phyloP scores from a whole-genome alignment of 2,888 invertebrate species.

The Thecocarcelia acutangulata region DNA sequence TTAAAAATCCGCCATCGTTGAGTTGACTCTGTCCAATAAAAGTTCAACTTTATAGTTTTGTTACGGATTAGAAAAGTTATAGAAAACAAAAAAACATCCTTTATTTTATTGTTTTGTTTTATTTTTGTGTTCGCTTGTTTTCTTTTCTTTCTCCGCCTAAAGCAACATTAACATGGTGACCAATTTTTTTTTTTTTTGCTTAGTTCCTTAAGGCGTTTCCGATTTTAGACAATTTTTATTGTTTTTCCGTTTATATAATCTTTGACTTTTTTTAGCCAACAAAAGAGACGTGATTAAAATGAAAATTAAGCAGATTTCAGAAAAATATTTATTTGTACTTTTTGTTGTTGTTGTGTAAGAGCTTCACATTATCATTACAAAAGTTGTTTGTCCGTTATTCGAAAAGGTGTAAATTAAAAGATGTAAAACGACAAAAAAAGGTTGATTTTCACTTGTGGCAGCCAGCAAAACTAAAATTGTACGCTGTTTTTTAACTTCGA shows the following conservation, averaged over 20 bases:
- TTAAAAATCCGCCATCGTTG: constrained; percentile 50
- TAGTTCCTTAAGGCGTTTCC: constrained; percentile 46
- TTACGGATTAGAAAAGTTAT: neutral
- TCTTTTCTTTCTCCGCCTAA: constrained; percentile 45
- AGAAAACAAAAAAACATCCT: constrained; percentile 9
- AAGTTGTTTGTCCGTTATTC: neutral
- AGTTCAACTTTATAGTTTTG: constrained; percentile 17
- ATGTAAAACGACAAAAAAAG: neutral
- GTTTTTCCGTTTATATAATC: constrained; percentile 56
- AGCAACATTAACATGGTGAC: constrained; percentile 47
- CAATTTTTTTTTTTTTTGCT: constrained; percentile 49
- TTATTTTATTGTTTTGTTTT: constrained; percentile 45
- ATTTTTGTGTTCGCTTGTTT: constrained; percentile 10
- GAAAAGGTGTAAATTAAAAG: too few relatives aligned
- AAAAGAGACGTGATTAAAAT: constrained; percentile 70
- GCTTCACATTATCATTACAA: constrained; percentile 46
- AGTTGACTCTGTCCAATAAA: constrained; percentile 1
- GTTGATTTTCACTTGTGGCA: too few relatives aligned
- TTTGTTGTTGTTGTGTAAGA: constrained; percentile 53
- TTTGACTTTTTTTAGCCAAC: constrained; percentile 46
- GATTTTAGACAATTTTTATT: constrained; percentile 59
- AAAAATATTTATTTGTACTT: constrained; percentile 23
- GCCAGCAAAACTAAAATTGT: too few relatives aligned
- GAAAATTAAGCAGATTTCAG: constrained; percentile 65
- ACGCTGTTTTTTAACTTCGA: too few relatives aligned